A percentile compares a stretch with the other conserved stretches of the same genome.
These are phyloP conservation scores for Coregonus clupeaformis DNA, from an alignment of 2,113 vertebrate species.

Conservation along the genomic window DNA sequence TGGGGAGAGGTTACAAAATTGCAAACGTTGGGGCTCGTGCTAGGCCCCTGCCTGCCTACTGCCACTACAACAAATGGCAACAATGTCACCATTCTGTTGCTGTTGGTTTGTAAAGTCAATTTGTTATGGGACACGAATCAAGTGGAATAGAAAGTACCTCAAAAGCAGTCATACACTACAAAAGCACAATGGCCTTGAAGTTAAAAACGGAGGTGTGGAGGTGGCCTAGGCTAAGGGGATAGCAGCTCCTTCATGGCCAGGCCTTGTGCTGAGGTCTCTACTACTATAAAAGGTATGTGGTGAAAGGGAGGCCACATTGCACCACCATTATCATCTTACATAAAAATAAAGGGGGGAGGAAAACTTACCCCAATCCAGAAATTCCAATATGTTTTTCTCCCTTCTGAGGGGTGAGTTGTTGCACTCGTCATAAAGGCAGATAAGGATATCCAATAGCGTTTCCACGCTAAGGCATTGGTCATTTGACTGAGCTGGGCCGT, in stretches of 20 bases:
- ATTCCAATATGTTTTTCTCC: slow-evolving; percentile 95
- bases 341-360: slow-evolving; percentile 14
- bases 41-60: no score
- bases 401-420: slow-evolving; percentile 91
- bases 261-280: slow-evolving; percentile 51
- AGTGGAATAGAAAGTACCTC: slow-evolving; percentile 6
- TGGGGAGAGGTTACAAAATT: slow-evolving; percentile 17
- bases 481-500: slow-evolving; percentile 86
- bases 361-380: slow-evolving; percentile 95
- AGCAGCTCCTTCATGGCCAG: slow-evolving; percentile 37
- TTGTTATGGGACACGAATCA: not conserved
- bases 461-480: slow-evolving; percentile 94
- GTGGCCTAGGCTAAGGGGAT: slow-evolving; percentile 22
- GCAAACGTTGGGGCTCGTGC: not conserved
- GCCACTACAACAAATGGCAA: not conserved
- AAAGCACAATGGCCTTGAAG: slow-evolving; percentile 32
- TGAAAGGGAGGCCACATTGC: slow-evolving; percentile 62
- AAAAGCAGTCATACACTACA: slow-evolving; percentile 13
- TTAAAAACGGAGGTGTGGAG: not conserved
- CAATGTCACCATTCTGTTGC: not conserved
- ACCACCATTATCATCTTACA: slow-evolving; percentile 56
- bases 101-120: not conserved
- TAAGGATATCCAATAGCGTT: slow-evolving; percentile 93
- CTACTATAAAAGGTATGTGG: slow-evolving; percentile 73
- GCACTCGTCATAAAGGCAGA: slow-evolving; percentile 98